Evolutionary conservation across 2,888 invertebrate species (phyloP).

Genomic region (Bursaphelenchus okinawaensis): DNA sequence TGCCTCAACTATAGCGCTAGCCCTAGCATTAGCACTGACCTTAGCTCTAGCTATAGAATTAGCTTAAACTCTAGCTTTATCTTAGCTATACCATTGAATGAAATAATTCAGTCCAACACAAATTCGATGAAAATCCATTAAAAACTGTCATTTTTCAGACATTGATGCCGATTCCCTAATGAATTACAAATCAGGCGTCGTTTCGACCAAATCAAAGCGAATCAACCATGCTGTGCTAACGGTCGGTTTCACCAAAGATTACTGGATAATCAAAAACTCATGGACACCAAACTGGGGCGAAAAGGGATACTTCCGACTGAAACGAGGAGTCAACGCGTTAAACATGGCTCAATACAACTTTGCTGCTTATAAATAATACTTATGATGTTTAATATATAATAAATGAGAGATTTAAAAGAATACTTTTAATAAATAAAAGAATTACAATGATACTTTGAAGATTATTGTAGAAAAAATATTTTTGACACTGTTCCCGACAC

Average conservation of each 20-base stretch:
- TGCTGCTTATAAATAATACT: neutral
- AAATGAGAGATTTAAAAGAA: neutral
- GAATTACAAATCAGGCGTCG: conserved; percentile 48
- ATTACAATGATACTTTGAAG: neutral
- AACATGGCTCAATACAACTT: neutral
- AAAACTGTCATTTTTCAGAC: conserved; percentile 25
- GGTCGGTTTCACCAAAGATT: conserved; percentile 45
- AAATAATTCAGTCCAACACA: neutral
- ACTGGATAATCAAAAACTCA: conserved; percentile 51
- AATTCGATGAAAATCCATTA: neutral
- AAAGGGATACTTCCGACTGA: conserved; percentile 65
- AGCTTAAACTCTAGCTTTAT: too few species aligned
- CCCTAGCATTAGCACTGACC: too few species aligned
- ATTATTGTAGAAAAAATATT: neutral
- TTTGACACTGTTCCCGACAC: neutral
- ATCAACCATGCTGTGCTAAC: conserved; percentile 49
- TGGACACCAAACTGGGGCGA: conserved; percentile 54
- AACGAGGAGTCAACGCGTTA: conserved; percentile 80
- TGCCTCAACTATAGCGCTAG: too few species aligned
- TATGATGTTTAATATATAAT: neutral
- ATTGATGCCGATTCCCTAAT: conserved; percentile 49
- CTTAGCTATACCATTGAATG: too few species aligned
- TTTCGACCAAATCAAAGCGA: neutral
- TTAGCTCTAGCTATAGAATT: too few species aligned
- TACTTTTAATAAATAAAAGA: neutral